Conservation (phyloP, 2,888 invertebrate species). For the Salpingus planirostris region DNA sequence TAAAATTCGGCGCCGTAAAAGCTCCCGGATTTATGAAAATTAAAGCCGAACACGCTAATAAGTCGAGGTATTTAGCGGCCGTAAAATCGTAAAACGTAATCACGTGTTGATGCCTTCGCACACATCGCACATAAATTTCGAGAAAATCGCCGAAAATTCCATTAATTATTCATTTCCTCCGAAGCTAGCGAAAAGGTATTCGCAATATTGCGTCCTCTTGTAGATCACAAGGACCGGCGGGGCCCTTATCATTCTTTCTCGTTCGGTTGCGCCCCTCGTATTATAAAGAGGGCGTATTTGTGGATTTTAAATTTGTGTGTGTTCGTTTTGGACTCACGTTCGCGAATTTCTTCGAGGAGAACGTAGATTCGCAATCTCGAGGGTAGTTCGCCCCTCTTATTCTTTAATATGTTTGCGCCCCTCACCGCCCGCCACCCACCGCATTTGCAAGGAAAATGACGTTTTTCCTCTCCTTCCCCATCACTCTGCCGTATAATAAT, state of each 20-base stretch:
- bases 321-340: conserved; percentile 18
- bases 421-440: conserved; percentile 1
- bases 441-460: neutral
- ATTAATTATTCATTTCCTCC: conserved; percentile 22
- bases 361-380: conserved; percentile 1
- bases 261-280: conserved; percentile 5
- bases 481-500: neutral
- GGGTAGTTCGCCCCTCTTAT: conserved; percentile 1
- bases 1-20: too few species aligned
- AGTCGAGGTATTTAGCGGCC: too few species aligned
- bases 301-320: conserved; percentile 25
- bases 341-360: conserved; percentile 7
- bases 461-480: neutral
- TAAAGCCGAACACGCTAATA: too few species aligned
- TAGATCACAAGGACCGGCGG: conserved; percentile 7
- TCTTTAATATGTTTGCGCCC: conserved; percentile 1
- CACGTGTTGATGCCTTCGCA: too few species aligned
- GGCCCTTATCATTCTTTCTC: conserved; percentile 8
- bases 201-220: conserved; percentile 16
- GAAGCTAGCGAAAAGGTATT: conserved; percentile 23
- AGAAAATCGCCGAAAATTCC: conserved; percentile 10
- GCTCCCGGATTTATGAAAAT: too few species aligned
- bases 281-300: conserved; percentile 9
- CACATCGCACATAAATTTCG: too few species aligned
- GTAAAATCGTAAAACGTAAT: too few species aligned